Base-by-base conservation (phyloP, 2,888 invertebrate genomes). In the Cheilosia vernalis region DNA sequence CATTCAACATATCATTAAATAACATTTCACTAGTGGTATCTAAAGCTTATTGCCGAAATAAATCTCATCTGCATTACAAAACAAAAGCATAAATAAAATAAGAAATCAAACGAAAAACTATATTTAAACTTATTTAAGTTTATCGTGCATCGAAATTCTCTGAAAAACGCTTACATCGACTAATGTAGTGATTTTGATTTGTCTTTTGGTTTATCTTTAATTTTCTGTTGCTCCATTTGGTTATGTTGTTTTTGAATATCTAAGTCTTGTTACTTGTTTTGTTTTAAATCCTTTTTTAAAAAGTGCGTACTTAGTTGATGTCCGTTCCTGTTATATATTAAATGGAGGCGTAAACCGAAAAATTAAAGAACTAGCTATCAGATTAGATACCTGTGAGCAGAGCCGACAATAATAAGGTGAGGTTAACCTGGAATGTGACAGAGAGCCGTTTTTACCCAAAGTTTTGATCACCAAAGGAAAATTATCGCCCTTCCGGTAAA, bases 1-100 rank as follows among this genome's bases (percentile, higher is more conserved):
- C 81, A 85, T 85, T 85, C 76, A 76, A 85, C 85, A 85, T 85
- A 85, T 85, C 85, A 85, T 81, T 81, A 76, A 85, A 21, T 76
- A 47, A 85, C 85, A 85, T 85, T 70, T 85, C 85, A 85, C 74
- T 85, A 85, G 80, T 85, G 81, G 80, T 53, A 79, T 84, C 69
- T 53, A 42, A 76, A 81, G 64, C 79, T 80, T 64, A 67, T 33
- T 53, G n/a, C 67, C 58, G 44, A 37, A 17, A 55, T 21, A 55
- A 69, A 47, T 56, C 49, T 77, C 53, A 64, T 51, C 44, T 53
- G 44, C 55, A 53, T 73, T 47, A 30, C 42, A 42, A 67, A 24
- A 17, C 4, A 51, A 60, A 17, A 51, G 37, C 2, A 19, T n/a
- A 55, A 37, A 9, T 15, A 33, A 37, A 27, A 30, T 27, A 1